A percentile compares a stretch with the other conserved stretches of the same genome.
Conservation (phyloP, 2,113 vertebrate genomes). For the Apaloderma vittatum region DNA sequence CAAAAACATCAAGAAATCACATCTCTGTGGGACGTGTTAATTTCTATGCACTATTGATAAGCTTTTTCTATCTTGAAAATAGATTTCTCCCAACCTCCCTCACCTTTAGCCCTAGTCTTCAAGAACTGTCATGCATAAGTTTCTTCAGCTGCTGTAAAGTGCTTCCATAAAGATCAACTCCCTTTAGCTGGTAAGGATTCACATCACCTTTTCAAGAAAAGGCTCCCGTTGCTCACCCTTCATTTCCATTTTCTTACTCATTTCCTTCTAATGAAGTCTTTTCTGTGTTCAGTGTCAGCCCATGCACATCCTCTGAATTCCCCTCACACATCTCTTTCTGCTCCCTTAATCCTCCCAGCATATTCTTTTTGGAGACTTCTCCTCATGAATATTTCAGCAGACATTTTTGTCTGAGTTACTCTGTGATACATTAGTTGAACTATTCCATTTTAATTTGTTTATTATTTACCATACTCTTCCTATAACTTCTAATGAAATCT, state of each 20-base stretch:
- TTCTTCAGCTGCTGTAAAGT: not conserved
- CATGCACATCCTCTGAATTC: slow-evolving; percentile 1
- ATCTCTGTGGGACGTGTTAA: not conserved
- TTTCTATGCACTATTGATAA: not conserved
- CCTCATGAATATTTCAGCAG: slow-evolving; percentile 57
- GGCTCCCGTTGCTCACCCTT: not conserved
- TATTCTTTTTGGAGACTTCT: slow-evolving; percentile 31
- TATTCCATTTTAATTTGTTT: slow-evolving; percentile 18
- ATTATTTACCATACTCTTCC: not conserved
- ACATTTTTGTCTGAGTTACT: not conserved
- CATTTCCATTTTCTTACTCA: not conserved
- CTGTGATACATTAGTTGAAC: not conserved
- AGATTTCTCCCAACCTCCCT: not conserved
- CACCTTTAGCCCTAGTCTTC: not conserved
- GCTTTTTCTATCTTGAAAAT: not conserved
- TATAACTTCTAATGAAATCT: not conserved
- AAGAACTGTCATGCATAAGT: not conserved
- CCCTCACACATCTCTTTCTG: not conserved
- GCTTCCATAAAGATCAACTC: not conserved
- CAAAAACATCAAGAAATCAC: not conserved
- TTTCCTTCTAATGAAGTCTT: not conserved
- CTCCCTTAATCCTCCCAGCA: slow-evolving; percentile 6
- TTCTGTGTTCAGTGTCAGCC: not conserved
- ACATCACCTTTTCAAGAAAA: not conserved
- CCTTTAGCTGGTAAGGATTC: not conserved